Evolutionary conservation across 2,113 vertebrate genomes (phyloP), one percentile per base, ranked within the genome.

Genomic region (Zosterops borbonicus): DNA sequence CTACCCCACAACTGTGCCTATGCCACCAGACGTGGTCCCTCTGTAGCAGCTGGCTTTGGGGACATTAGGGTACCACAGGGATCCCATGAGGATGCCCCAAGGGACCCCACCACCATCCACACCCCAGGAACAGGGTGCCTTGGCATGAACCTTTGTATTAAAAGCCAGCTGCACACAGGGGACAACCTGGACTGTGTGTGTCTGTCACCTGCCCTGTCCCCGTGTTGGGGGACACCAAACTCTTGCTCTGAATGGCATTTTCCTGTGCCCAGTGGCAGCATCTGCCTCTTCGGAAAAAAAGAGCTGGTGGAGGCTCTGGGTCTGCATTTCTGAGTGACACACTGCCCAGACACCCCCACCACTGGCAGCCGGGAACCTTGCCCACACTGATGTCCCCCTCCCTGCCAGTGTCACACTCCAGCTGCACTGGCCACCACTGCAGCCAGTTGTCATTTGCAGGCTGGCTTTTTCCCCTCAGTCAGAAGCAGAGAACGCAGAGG

Each of bases 1-100:
- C 60, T 42, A 27, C 11, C 50, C 21, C 18, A 25, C n/a, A 14
- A 18, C 23, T 44, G 29, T 89, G 14, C 7, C 35, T 16, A 1
- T 2, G 8, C 29, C 52, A n/a, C 7, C 2, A 1, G 46, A 39
- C 0, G 0, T 7, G 33, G 15, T 47, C 6, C 8, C n/a, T 59
- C 20, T 52, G 58, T 7, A 69, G 41, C 56, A 58, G 37, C 12
- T 1, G 5, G 55, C 23, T 90, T 64, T 73, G 71, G 69, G 84
- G 46, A 77, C 49, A 2, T 65, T 5, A 59, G 49, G 79, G 42
- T 33, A 90, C 89, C 8, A 3, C 22, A 15, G 89, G 53, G 21
- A 25, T 23, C 37, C 35, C 22, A 2, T 0, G 2, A 74, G 42
- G 71, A 56, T 15, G 29, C 4, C 53, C 29, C 18, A 5, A 27